Conservation (phyloP, 2,113 vertebrate genomes). For the Phasianus colchicus region DNA sequence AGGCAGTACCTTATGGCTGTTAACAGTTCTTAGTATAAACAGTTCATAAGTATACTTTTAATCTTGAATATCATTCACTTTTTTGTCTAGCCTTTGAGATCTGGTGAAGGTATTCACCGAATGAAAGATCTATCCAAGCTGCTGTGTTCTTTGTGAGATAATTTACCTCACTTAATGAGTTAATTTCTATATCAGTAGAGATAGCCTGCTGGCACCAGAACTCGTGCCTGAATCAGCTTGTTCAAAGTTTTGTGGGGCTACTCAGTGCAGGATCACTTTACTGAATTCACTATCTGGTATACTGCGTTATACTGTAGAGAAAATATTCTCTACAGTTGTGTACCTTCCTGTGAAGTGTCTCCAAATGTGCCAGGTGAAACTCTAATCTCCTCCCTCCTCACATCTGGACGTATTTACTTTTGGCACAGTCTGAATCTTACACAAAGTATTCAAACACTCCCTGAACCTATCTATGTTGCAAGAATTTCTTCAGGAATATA, state of each 20-base stretch:
- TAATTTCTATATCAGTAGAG: neutral
- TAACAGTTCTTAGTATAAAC: neutral
- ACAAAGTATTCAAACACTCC: neutral
- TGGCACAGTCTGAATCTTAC: neutral
- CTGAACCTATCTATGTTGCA: neutral
- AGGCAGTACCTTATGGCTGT: neutral
- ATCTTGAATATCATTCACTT: neutral
- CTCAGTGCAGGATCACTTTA: neutral
- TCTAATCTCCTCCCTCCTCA: neutral
- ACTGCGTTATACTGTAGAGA: fast-evolving
- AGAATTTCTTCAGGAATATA: neutral
- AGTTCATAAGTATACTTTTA: neutral
- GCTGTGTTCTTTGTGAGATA: neutral
- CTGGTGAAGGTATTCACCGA: neutral
- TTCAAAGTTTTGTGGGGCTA: neutral
- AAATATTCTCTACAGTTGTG: neutral
- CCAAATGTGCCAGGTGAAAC: neutral
- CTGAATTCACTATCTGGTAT: neutral
- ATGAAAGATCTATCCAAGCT: neutral
- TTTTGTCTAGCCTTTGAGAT: slow-evolving; percentile 17
- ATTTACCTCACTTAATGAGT: neutral
- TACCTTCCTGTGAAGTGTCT: neutral
- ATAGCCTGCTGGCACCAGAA: neutral
- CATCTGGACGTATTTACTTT: neutral
- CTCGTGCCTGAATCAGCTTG: neutral